Base-by-base conservation (phyloP, 1,140 invertebrate species). In the Nasonia giraulti region DNA sequence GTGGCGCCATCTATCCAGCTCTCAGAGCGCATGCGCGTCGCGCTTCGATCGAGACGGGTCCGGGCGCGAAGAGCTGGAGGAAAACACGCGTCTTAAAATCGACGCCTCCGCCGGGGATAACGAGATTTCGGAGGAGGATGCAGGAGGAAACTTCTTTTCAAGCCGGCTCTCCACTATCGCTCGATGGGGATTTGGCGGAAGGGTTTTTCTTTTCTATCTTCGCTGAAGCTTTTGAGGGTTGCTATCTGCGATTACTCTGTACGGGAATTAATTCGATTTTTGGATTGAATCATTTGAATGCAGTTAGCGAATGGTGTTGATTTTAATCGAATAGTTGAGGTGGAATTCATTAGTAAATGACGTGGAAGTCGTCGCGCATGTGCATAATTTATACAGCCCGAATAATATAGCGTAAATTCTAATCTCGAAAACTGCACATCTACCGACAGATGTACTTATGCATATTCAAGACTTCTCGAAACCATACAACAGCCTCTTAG, bases 21-120 rank as follows among this genome's bases (percentile, higher is more conserved):
- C 83, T 14, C 1, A 91, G 75, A 83, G 89, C 91, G 91, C 91
- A 92, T 91, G 91, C 90, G 91, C 91, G 86, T 85, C 84, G 78
- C 69, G 79, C 88, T 91, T 91, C 90, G 90, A 91, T 91, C 90
- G 89, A 69, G 23, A 31, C 71, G 17, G 33, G 44, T 33, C 78
- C 27, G 80, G 55, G 4, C n/a, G 69, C n/a, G 27, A 50, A 55
- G 50, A 11, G 20, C 80, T 73, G 68, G 80, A 50, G 47, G 11
- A 81, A 81, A 81, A 81, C 80, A 73, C n/a, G 33, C 55, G 23
- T 82, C 50, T 75, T n/a, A 62, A 50, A 69, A 74, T 82, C 68
- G 47, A 55, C 69, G 69, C 68, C 80, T 47, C 66, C 37, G 44
- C 47, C 77, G 33, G 40, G 37, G 50, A 79, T 27, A 80, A 50